Conservation (phyloP, 1,140 invertebrate genomes). For the Pteromalus puparum region DNA sequence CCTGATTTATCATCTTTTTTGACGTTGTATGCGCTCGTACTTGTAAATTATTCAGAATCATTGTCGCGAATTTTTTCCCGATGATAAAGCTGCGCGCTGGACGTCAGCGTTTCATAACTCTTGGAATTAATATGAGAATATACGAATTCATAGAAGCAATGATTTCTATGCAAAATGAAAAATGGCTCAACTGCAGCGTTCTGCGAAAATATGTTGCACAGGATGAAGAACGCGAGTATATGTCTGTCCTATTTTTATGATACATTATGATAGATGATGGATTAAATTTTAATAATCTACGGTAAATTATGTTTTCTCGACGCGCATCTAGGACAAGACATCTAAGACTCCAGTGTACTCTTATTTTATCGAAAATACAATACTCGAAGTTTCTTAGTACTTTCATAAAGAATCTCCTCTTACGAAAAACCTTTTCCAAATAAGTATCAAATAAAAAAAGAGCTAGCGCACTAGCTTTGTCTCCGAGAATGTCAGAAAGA, state of each 20-base stretch:
- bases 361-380: no score
- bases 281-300: neutral
- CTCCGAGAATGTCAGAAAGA: neutral
- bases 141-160: neutral
- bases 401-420: neutral
- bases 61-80: slow-evolving; percentile 4
- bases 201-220: neutral
- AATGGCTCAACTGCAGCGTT: neutral
- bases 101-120: neutral
- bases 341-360: neutral
- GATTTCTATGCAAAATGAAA: neutral
- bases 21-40: neutral
- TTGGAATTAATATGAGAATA: neutral
- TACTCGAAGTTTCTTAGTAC: no score
- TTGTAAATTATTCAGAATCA: slow-evolving; percentile 17
- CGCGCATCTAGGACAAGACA: no score
- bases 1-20: slow-evolving; percentile 10
- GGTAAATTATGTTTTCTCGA: no score
- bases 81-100: neutral
- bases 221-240: neutral
- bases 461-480: neutral
- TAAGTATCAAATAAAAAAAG: neutral
- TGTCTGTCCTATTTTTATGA: neutral
- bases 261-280: neutral
- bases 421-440: neutral